Percentiles rank a stretch among this genome's conserved stretches.
phyloP scores from a whole-genome alignment of 1,140 invertebrate species.

The Paralvinella palmiformis region DNA sequence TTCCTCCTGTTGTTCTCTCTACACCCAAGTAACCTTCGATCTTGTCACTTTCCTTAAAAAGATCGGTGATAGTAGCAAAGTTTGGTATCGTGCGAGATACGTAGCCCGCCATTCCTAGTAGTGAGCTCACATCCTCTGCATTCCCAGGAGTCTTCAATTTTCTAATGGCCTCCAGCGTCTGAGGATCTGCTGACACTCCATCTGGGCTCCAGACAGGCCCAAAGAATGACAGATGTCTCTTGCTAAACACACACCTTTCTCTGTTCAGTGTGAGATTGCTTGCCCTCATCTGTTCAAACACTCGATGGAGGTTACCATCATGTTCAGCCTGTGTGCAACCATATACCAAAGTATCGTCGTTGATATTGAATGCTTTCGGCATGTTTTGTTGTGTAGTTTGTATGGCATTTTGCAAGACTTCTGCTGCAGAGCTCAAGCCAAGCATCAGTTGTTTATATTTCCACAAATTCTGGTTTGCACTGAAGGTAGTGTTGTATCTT shows the following conservation, averaged over 20 bases:
- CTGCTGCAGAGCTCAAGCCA: constrained; percentile 9
- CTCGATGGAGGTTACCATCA: constrained; percentile 9
- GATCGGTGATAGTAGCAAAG: too few species aligned
- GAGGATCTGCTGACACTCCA: too few species aligned
- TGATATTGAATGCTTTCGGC: constrained; percentile 1
- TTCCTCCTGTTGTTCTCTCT: constrained; percentile 17
- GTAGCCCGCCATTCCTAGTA: constrained; percentile 5
- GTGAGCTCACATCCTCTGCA: background rate
- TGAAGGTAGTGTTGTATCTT: constrained; percentile 20
- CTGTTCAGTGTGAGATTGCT: background rate
- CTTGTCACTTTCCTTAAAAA: constrained; percentile 4
- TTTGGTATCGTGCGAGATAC: too few species aligned
- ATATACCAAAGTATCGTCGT: too few species aligned
- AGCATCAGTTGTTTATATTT: background rate
- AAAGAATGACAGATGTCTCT: constrained; percentile 6
- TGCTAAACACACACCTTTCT: background rate
- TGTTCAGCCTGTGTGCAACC: constrained; percentile 17
- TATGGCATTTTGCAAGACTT: constrained; percentile 19
- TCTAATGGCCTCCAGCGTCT: constrained; percentile 1
- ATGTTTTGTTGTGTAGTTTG: background rate
- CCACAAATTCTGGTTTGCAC: constrained; percentile 6
- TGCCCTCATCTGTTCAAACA: constrained; percentile 10
- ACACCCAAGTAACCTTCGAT: constrained; percentile 10
- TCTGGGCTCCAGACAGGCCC: constrained; percentile 5
- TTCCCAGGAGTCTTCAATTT: background rate